These are phyloP conservation scores for Fragum whitleyi DNA, from an alignment of 2,888 invertebrate genomes.

Conservation along the genomic window DNA sequence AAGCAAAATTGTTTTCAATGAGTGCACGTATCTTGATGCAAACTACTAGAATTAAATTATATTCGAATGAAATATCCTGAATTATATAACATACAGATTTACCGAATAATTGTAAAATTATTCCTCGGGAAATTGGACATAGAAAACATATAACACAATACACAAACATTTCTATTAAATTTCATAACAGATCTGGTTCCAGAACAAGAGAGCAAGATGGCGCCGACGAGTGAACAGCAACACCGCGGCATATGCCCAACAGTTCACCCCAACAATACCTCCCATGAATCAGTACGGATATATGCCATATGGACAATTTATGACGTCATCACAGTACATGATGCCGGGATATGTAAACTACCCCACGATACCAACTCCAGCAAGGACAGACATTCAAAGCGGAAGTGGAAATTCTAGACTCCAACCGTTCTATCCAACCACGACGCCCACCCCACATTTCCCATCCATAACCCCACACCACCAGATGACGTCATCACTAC, in stretches of 20 bases:
- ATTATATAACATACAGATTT: neutral
- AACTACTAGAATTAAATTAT: too few relatives aligned
- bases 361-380: neutral
- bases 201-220: conserved; percentile 77
- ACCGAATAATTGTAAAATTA: neutral
- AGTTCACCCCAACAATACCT: conserved; percentile 32
- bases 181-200: conserved; percentile 76
- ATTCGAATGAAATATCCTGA: neutral
- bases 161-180: neutral
- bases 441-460: neutral
- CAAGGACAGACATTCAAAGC: neutral
- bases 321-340: conserved; percentile 56
- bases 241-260: neutral
- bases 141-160: neutral
- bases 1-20: too few relatives aligned
- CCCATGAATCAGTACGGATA: conserved; percentile 66
- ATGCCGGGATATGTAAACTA: conserved; percentile 56
- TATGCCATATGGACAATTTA: conserved; percentile 56
- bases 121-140: neutral
- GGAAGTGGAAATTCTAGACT: neutral
- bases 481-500: neutral
- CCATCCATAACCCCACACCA: neutral
- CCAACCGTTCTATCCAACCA: neutral
- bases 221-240: conserved; percentile 58
- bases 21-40: too few relatives aligned